Evolutionary conservation across 2,888 invertebrate genomes (phyloP).

Genomic region (Drosophila siamana): DNA sequence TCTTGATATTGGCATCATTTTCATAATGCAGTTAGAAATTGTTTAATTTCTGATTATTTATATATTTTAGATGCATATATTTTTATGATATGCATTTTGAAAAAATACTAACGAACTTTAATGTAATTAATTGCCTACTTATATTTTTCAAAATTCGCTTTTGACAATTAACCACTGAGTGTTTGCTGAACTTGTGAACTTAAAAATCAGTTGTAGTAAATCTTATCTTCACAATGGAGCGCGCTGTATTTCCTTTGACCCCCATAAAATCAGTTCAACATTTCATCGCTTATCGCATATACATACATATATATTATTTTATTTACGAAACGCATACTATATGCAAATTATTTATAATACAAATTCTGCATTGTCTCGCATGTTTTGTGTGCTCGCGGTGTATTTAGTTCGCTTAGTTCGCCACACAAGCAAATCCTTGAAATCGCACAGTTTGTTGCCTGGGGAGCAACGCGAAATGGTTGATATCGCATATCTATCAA

Average conservation of each 20-base stretch:
- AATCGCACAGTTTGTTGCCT: slow-evolving; percentile 1
- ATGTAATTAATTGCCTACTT: no score
- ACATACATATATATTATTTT: neutral
- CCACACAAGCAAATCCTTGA: neutral
- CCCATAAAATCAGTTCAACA: neutral
- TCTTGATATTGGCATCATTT: no score
- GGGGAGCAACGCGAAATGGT: neutral
- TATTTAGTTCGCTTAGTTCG: no score
- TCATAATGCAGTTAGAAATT: no score
- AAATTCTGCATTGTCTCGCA: neutral
- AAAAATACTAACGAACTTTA: no score
- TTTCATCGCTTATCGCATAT: neutral
- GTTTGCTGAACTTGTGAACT: neutral
- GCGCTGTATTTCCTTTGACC: slow-evolving; percentile 1
- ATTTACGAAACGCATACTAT: neutral
- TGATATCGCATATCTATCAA: slow-evolving; percentile 21
- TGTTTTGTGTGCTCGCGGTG: no score
- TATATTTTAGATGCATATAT: no score
- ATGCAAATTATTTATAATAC: neutral
- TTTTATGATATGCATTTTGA: no score
- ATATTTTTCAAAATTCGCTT: neutral
- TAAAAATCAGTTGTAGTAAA: slow-evolving; percentile 2
- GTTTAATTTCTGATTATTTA: no score
- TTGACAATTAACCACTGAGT: slow-evolving; percentile 1
- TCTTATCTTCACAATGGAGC: neutral